Evolutionary conservation across 2,797 vertebrate species (phyloP).

Genomic region (Pantherophis alleghaniensis): DNA sequence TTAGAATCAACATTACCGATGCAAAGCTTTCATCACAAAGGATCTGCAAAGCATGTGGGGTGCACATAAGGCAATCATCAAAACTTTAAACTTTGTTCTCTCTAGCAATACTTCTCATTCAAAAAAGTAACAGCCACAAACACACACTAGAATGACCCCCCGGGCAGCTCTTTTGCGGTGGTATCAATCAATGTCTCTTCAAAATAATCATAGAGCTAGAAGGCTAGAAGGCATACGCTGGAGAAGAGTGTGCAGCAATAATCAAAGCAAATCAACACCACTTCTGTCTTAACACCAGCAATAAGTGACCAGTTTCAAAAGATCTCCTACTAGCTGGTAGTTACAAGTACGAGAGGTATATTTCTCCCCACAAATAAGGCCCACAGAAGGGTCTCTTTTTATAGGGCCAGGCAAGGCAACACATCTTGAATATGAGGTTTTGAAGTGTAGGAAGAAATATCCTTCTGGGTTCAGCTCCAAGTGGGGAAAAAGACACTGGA

Average conservation of each 20-base stretch:
- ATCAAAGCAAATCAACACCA: not conserved
- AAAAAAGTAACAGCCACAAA: not conserved
- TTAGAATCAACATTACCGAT: conserved; percentile 23
- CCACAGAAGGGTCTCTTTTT: not conserved
- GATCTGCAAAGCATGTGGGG: not conserved
- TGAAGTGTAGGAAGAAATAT: not conserved
- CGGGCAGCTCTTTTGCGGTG: not conserved
- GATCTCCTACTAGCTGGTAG: not conserved
- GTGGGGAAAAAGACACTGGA: too few relatives aligned
- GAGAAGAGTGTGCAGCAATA: not conserved
- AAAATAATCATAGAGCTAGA: conserved; percentile 4
- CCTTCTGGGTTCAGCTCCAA: too few relatives aligned
- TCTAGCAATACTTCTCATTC: not conserved
- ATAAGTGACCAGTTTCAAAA: not conserved
- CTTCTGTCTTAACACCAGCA: not conserved
- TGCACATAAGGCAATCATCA: conserved; percentile 14
- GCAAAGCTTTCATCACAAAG: conserved; percentile 13
- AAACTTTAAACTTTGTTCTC: not conserved
- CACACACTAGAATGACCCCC: not conserved
- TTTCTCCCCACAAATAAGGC: not conserved
- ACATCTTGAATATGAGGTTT: not conserved
- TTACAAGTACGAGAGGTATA: not conserved
- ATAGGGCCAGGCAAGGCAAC: not conserved
- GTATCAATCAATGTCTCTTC: not conserved
- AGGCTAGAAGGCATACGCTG: not conserved